Base-by-base conservation (phyloP, 2,113 vertebrate genomes). In the Coreoperca whiteheadi region DNA sequence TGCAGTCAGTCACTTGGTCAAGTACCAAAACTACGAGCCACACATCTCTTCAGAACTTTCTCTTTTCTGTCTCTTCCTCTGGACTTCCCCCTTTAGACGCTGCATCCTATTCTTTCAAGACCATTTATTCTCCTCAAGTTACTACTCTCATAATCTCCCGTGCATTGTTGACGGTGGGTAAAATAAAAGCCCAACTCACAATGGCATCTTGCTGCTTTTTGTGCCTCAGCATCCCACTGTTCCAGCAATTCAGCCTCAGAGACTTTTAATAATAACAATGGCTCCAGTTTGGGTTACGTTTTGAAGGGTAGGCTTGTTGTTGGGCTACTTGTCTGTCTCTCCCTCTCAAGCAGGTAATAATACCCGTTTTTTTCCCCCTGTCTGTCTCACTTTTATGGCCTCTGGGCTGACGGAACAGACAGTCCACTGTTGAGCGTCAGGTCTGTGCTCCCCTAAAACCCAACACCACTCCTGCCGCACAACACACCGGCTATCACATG, bases 401-500 rank as follows among this genome's bases (percentile, higher is more conserved):
- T 68, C 69, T 65, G 79, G 71, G 69, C 54, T 15, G 77, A 80
- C 70, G 56, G 72, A 74, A 90, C 86, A 90, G 86, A 74, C 74
- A 59, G 66, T 46, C 74, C 54, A 77, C 56, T 89, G 88, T 89
- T 75, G 76, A 66, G 83, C 71, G 73, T 74, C 25, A 0, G 64
- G 50, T 48, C 79, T 72, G 76, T 15, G 54, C 59, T 72, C 57
- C 56, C 25, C 59, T 74, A 86, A 74, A 88, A 90, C 71, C 71
- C 80, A 83, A 90, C 86, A 75, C 88, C 74, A 30, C 64, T 60
- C 65, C 67, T 14, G 30, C 67, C 32, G 78, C 74, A 32, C 48
- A 67, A 81, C 81, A 83, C 64, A 57, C 46, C 70, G 53, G 57
- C 60, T 83, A 81, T 91, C 90, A 74, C 87, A 88, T 91, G 86